A percentile compares a stretch with the other conserved stretches of the same genome.
Evolutionary conservation across 2,797 vertebrate species (phyloP).

Genomic region (Phrynocephalus forsythii): DNA sequence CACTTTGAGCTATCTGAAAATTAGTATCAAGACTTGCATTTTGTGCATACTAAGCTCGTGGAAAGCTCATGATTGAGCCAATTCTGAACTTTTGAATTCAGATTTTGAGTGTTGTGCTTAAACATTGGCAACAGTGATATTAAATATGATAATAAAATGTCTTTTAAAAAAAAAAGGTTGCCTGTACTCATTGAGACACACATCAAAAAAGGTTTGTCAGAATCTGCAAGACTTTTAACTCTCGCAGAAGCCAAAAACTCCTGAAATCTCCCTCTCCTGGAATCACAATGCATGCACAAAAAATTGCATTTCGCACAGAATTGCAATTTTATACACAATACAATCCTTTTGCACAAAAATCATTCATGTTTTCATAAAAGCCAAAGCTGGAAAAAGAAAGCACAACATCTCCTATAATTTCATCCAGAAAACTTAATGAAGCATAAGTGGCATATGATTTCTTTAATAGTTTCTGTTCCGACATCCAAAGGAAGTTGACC

Average conservation of each 20-base stretch:
- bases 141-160: conserved; percentile 48
- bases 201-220: background rate
- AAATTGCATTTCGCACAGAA: too few relatives aligned
- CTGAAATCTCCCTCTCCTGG: too few relatives aligned
- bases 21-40: conserved; percentile 65
- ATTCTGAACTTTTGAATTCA: background rate
- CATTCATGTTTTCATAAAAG: background rate
- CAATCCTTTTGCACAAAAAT: too few relatives aligned
- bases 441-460: too few relatives aligned
- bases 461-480: too few relatives aligned
- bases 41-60: conserved; percentile 43
- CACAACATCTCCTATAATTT: too few relatives aligned
- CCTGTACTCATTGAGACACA: background rate
- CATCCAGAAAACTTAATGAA: too few relatives aligned
- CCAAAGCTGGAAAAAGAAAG: background rate
- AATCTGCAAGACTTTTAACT: background rate
- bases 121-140: conserved; percentile 33
- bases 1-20: conserved; percentile 42
- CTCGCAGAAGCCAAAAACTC: background rate
- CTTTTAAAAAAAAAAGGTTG: background rate
- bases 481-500: too few relatives aligned
- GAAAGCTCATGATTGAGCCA: conserved; percentile 42
- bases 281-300: too few relatives aligned
- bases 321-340: too few relatives aligned
- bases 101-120: background rate